Percentiles rank a stretch among this genome's conserved stretches.
These are phyloP conservation scores for Yponomeuta sedellus DNA, from an alignment of 2,888 invertebrate species.

Conservation along the genomic window DNA sequence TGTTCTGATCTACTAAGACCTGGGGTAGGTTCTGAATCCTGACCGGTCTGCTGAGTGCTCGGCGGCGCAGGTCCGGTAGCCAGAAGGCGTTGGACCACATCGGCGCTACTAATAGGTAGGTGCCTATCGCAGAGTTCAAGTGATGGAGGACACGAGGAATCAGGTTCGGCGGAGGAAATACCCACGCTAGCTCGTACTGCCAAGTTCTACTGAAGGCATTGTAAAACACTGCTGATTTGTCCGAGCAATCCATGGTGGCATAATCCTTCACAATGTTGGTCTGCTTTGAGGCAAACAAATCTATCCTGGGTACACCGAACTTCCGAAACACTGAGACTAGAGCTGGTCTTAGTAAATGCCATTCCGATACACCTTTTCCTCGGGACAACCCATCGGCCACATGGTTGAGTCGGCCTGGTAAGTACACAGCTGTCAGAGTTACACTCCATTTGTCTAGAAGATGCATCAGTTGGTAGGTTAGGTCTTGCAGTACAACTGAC, in stretches of 20 bases:
- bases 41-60: constrained; percentile 19
- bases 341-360: too few species aligned
- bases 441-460: too few species aligned
- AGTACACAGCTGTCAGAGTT: too few species aligned
- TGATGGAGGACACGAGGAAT: constrained; percentile 25
- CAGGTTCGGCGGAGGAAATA: constrained; percentile 30
- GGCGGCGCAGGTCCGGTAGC: constrained; percentile 25
- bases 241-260: constrained; percentile 6
- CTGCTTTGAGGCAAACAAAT: too few species aligned
- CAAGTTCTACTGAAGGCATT: constrained; percentile 27
- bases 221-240: constrained; percentile 13
- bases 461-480: too few species aligned
- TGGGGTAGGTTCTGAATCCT: constrained; percentile 18
- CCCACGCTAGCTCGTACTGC: constrained; percentile 25
- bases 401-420: too few species aligned
- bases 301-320: too few species aligned
- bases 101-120: constrained; percentile 23
- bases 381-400: too few species aligned
- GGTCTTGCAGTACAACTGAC: too few species aligned
- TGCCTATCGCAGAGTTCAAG: constrained; percentile 23
- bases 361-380: too few species aligned
- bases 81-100: constrained; percentile 28
- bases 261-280: background rate
- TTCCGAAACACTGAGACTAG: too few species aligned
- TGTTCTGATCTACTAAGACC: constrained; percentile 19